Evolutionary conservation across 2,797 vertebrate species (phyloP).

Genomic region (Cygnus olor): DNA sequence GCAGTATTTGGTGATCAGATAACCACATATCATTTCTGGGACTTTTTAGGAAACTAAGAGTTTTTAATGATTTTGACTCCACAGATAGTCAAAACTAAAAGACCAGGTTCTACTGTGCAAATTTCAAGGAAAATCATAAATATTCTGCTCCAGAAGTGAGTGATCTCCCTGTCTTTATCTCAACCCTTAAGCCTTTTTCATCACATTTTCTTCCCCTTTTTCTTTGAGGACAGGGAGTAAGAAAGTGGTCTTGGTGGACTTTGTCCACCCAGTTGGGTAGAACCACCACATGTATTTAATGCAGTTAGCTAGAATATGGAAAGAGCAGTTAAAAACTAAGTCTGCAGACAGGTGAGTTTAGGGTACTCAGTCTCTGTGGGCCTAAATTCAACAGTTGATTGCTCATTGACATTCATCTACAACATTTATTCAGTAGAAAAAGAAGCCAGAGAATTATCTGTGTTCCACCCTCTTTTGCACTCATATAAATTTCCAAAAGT

Average conservation of each 20-base stretch:
- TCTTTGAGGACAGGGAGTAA: no score
- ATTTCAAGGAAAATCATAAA: not conserved
- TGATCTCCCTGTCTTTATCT: no score
- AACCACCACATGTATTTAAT: not conserved
- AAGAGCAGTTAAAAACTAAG: not conserved
- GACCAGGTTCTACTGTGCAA: not conserved
- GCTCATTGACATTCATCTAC: not conserved
- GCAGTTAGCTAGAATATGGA: not conserved
- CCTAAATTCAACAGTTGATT: not conserved
- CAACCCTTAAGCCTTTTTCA: no score
- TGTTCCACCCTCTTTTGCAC: not conserved
- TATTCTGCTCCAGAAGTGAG: not conserved
- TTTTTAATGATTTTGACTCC: not conserved
- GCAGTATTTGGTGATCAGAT: not conserved
- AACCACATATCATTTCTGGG: not conserved
- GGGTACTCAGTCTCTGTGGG: not conserved
- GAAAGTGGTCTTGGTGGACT: no score
- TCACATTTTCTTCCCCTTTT: no score
- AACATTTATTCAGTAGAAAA: not conserved
- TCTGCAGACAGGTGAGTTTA: not conserved
- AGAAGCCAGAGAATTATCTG: not conserved
- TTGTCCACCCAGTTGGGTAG: no score
- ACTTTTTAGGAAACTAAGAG: not conserved
- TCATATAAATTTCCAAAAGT: not conserved
- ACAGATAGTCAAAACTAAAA: not conserved